Conservation (phyloP, 2,888 invertebrate genomes). For the Tuberolachnus salignus region DNA sequence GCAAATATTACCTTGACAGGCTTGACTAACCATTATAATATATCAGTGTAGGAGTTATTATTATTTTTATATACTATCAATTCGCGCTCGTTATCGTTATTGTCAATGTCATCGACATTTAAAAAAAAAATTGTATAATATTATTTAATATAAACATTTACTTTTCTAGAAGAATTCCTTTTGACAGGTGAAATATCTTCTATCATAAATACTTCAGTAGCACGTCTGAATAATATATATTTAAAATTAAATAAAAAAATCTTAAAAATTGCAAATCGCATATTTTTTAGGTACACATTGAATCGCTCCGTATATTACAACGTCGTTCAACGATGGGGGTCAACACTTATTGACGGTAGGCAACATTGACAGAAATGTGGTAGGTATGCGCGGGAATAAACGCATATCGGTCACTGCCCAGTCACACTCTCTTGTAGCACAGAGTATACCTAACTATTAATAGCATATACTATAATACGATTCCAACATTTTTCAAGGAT, state of each 20-base stretch:
- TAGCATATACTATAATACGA: too few relatives aligned
- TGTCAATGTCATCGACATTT: too few relatives aligned
- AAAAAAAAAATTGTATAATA: constrained; percentile 6
- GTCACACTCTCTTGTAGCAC: background rate
- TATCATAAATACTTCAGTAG: background rate
- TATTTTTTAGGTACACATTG: background rate
- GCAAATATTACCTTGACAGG: background rate
- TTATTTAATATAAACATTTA: background rate
- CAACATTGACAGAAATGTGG: background rate
- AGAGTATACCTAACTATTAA: too few relatives aligned
- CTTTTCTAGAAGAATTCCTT: constrained; percentile 2
- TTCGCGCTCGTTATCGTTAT: too few relatives aligned
- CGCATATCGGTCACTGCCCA: background rate
- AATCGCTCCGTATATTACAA: background rate
- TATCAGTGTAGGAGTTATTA: background rate
- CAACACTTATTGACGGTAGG: background rate
- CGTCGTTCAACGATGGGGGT: background rate
- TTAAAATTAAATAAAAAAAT: background rate
- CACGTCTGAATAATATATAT: background rate
- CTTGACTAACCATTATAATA: background rate
- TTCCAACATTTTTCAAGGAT: too few relatives aligned
- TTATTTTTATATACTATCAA: too few relatives aligned
- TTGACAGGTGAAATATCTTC: background rate
- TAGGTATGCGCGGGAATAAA: background rate
- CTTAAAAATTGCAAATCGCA: background rate